Base-by-base conservation (phyloP, 2,113 vertebrate genomes). In the Oryzias melastigma region DNA sequence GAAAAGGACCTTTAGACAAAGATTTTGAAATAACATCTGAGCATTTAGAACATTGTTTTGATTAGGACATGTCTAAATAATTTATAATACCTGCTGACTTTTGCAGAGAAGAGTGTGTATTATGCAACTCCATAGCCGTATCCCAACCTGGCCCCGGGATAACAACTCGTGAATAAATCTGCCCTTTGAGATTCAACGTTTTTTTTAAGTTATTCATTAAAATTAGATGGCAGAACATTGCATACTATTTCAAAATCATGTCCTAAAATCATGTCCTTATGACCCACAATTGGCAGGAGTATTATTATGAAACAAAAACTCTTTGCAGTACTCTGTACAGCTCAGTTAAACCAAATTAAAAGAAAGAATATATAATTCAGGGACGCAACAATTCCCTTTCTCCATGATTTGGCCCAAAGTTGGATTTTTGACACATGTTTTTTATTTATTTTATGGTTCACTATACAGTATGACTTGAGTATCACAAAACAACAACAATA, bases 31-130 rank as follows among this genome's bases (percentile, higher is more conserved):
- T 27, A 44, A 19, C 78, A 83, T 83, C 71, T 70, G 45, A 65
- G 55, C 67, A 61, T 56, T 77, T 7, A 17, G 19, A 78, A 68
- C 59, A 65, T 59, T 75, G 73, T 73, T 75, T 63, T 82, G 71
- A 81, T 81, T 74, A 63, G 63, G 12, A 84, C 71, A 83, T 47
- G 64, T 78, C 70, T 79, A 82, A 85, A 84, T 79, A 75, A 77
- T 51, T 52, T 2, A 5, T 68, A 75, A 66, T 74, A 61, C 74
- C 76, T 73, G 46, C 57, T 80, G 78, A 71, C 45, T 72, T 71
- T 68, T 71, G 62, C 64, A 80, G 45, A 41, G 70, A 41, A 78
- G 60, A 51, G 54, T 58, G 53, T 61, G 35, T 41, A 61, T 69
- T 62, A 24, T 77, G 54, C 59, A 73, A 51, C 49, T 62, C 65